Conservation (phyloP, 1,140 invertebrate genomes). For the Cherax destructor region DNA sequence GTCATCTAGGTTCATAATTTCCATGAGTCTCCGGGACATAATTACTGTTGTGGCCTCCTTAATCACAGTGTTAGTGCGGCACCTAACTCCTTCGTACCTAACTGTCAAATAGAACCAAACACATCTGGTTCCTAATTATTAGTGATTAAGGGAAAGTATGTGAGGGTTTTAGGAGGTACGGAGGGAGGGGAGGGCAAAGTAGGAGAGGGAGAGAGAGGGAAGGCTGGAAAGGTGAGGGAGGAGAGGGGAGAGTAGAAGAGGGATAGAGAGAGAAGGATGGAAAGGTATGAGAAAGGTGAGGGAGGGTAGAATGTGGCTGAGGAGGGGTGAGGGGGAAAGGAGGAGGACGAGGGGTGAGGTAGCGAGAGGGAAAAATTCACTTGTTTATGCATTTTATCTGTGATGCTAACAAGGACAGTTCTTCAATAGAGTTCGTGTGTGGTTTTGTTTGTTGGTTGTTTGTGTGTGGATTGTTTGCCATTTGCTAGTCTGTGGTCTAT, state of each 20-base stretch:
- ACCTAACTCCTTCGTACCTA: background rate
- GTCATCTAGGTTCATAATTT: background rate
- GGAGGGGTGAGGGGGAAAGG: no score
- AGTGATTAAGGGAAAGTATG: background rate
- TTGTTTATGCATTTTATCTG: no score
- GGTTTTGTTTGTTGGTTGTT: no score
- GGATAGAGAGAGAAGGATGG: background rate
- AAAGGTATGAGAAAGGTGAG: background rate
- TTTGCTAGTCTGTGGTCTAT: no score
- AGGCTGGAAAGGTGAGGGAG: background rate
- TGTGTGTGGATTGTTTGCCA: no score
- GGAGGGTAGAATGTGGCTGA: no score
- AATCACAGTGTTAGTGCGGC: constrained; percentile 20
- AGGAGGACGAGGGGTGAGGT: no score
- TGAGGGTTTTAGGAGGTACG: background rate
- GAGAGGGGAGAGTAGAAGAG: background rate
- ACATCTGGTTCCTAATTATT: background rate
- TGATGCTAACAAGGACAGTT: no score
- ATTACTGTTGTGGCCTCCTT: constrained; percentile 16
- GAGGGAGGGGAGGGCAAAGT: background rate
- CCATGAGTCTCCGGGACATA: constrained; percentile 16
- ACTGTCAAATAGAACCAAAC: constrained; percentile 3
- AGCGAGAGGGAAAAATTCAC: background rate
- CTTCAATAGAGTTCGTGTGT: no score
- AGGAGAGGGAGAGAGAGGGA: background rate